These are phyloP conservation scores for Amiota mariae DNA, from an alignment of 2,888 invertebrate genomes.

Conservation along the genomic window DNA sequence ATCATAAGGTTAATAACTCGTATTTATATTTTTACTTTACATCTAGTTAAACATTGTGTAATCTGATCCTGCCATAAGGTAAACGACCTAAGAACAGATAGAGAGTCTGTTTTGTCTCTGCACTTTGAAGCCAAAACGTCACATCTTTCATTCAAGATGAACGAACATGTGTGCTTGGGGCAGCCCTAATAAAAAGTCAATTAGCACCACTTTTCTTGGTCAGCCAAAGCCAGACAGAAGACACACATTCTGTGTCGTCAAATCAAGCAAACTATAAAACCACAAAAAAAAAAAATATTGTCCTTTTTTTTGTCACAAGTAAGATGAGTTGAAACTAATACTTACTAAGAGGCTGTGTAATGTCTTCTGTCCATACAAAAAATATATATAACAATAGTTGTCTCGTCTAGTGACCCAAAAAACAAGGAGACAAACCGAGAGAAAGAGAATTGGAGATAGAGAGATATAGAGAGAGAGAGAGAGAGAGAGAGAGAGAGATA, in stretches of 20 bases:
- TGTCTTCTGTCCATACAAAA: no score
- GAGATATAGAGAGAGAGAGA: no score
- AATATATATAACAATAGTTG: no score
- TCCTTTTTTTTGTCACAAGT: neutral
- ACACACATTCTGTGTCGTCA: no score
- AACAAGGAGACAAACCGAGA: no score
- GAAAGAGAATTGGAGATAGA: no score
- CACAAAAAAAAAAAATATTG: neutral
- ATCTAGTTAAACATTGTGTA: neutral
- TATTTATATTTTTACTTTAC: neutral
- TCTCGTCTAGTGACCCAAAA: no score
- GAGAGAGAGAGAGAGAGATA: no score
- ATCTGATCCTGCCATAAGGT: constrained; percentile 11
- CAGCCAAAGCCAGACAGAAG: no score
- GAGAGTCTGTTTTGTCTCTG: neutral
- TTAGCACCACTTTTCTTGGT: constrained; percentile 1
- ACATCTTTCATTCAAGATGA: neutral
- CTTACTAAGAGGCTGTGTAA: no score
- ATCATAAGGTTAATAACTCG: constrained; percentile 28
- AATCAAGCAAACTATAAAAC: neutral
- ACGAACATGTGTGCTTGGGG: neutral
- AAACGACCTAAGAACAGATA: neutral
- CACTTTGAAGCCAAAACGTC: neutral
- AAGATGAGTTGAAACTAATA: no score
- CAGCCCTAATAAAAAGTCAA: constrained; percentile 4